A percentile compares a stretch with the other conserved stretches of the same genome.
Evolutionary conservation across 2,113 vertebrate species (phyloP).

Genomic region (Epinephelus cyanopodus): DNA sequence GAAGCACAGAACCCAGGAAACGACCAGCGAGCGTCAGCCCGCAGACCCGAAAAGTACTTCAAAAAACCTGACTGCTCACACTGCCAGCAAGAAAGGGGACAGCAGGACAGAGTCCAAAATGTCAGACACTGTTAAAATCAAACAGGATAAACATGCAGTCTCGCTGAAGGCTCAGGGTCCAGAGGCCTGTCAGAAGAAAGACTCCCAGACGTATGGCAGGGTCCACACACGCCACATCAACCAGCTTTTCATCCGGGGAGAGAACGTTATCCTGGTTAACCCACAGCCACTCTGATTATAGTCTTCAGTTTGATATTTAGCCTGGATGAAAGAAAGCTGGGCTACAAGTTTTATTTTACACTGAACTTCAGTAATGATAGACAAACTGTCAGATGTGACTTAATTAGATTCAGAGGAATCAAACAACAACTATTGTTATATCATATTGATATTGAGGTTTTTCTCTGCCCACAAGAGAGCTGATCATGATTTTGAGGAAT

Average conservation of each 20-base stretch:
- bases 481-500: conserved; percentile 51
- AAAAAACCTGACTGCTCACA: conserved; percentile 33
- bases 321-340: not conserved
- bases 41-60: not conserved
- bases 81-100: not conserved
- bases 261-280: conserved; percentile 95
- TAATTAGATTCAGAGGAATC: conserved; percentile 49
- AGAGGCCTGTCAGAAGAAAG: conserved; percentile 54
- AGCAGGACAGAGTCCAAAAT: conserved; percentile 38
- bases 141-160: conserved; percentile 8
- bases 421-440: conserved; percentile 55
- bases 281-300: conserved; percentile 76
- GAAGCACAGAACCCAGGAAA: not conserved
- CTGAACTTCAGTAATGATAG: not conserved
- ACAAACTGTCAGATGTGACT: not conserved
- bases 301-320: not conserved
- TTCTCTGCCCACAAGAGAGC: conserved; percentile 44
- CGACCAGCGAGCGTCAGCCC: conserved; percentile 49
- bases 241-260: conserved; percentile 96
- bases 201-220: conserved; percentile 85
- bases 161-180: conserved; percentile 6
- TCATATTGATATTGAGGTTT: conserved; percentile 83
- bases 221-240: conserved; percentile 94
- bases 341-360: not conserved
- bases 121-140: not conserved